Evolutionary conservation across 2,113 vertebrate species (phyloP).

Genomic region (Myiopsitta monachus): DNA sequence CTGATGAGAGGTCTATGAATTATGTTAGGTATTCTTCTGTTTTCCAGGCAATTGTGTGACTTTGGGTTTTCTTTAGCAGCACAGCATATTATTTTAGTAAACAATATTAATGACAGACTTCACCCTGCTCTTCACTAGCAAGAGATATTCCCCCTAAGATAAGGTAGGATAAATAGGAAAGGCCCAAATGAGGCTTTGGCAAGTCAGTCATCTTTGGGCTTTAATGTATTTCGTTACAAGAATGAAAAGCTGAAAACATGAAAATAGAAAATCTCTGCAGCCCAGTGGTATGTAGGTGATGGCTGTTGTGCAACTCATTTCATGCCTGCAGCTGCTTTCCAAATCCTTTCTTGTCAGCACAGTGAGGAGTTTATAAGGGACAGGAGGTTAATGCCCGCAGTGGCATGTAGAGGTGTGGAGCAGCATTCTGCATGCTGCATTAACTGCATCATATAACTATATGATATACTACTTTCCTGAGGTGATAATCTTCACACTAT

Average conservation of each 20-base stretch:
- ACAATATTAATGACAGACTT: not conserved
- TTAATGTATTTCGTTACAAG: not conserved
- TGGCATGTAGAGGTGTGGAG: not conserved
- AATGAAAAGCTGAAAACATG: not conserved
- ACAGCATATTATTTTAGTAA: not conserved
- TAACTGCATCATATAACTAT: not conserved
- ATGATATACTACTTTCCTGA: not conserved
- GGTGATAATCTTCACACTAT: slow-evolving; percentile 17
- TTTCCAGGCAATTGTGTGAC: not conserved
- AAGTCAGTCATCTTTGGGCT: not conserved
- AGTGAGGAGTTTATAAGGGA: not conserved
- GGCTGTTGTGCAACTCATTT: not conserved
- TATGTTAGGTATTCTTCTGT: not conserved
- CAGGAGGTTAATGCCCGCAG: not conserved
- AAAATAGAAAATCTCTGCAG: not conserved
- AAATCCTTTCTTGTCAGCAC: not conserved
- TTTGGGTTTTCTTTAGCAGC: not conserved
- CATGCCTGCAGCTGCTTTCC: not conserved
- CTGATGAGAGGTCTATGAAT: not conserved
- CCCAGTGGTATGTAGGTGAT: not conserved
- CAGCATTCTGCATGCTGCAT: rapidly evolving
- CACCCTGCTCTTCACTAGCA: not conserved
- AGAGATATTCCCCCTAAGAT: not conserved
- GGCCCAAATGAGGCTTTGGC: not conserved
- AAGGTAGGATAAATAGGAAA: not conserved